Conservation (phyloP, 2,888 invertebrate species). For the Cryptophagus acutangulus region DNA sequence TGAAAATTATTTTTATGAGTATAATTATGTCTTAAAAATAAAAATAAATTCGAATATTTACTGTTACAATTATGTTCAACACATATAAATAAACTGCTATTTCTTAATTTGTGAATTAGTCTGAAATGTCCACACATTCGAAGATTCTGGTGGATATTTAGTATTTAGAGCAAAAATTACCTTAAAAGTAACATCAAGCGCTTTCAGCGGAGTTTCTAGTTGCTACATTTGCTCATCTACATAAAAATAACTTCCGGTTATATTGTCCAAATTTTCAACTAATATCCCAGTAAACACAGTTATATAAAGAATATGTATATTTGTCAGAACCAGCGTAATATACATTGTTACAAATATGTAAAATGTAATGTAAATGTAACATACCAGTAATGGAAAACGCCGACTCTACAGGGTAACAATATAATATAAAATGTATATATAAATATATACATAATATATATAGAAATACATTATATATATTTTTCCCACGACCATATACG, state of each 20-base stretch:
- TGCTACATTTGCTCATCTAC: background rate
- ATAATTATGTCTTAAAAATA: conserved; percentile 5
- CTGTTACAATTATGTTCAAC: conserved; percentile 2
- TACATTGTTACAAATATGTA: too few species aligned
- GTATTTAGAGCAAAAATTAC: background rate
- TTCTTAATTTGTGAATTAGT: conserved; percentile 1
- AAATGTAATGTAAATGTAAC: too few species aligned
- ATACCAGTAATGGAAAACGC: too few species aligned
- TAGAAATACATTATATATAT: too few species aligned
- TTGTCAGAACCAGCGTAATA: too few species aligned
- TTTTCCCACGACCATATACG: too few species aligned
- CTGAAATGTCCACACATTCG: background rate
- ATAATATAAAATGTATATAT: too few species aligned
- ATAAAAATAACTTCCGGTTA: background rate
- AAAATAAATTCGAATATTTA: conserved; percentile 4
- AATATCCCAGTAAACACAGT: too few species aligned
- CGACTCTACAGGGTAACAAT: too few species aligned
- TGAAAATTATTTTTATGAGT: background rate
- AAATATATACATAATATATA: too few species aligned
- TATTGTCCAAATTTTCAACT: background rate
- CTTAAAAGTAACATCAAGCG: background rate
- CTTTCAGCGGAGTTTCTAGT: background rate
- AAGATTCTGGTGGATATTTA: background rate
- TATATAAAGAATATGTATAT: too few species aligned
- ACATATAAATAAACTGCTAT: background rate